These are phyloP conservation scores for Darevskia nairensis DNA, from an alignment of 2,797 vertebrate genomes.

Conservation along the genomic window DNA sequence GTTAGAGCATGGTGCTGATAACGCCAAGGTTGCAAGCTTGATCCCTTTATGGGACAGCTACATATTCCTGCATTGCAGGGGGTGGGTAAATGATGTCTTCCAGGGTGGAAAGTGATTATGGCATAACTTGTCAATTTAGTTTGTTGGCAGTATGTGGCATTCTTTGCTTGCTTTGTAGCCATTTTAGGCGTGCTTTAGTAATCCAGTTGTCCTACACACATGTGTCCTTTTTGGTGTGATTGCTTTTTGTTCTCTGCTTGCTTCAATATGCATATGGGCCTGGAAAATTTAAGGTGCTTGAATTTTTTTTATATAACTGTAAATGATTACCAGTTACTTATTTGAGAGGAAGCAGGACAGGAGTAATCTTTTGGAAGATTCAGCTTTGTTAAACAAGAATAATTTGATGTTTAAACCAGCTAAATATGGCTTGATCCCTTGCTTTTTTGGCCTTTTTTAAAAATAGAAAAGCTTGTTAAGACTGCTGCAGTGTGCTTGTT, in stretches of 20 bases:
- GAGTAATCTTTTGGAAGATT: neutral
- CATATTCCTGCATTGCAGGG: too few species aligned
- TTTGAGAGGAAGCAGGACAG: neutral
- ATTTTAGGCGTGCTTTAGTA: neutral
- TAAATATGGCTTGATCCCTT: neutral
- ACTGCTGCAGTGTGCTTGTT: neutral
- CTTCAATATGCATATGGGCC: neutral
- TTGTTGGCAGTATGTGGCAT: neutral
- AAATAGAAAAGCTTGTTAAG: neutral
- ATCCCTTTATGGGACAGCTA: too few species aligned
- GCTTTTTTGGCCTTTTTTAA: too few species aligned
- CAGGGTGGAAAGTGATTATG: neutral
- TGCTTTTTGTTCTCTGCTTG: neutral
- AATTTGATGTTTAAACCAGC: neutral
- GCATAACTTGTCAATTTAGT: neutral
- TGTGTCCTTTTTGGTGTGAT: neutral
- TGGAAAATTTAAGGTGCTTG: neutral
- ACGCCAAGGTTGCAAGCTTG: too few species aligned
- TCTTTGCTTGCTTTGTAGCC: neutral
- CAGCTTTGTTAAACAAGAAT: slow-evolving; percentile 2
- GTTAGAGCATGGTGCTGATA: too few species aligned
- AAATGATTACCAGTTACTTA: neutral
- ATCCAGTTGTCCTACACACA: too few species aligned
- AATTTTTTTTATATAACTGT: neutral
- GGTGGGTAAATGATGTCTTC: neutral